phyloP scores from a whole-genome alignment of 1,140 invertebrate species.

The Cryptotermes secundus region DNA sequence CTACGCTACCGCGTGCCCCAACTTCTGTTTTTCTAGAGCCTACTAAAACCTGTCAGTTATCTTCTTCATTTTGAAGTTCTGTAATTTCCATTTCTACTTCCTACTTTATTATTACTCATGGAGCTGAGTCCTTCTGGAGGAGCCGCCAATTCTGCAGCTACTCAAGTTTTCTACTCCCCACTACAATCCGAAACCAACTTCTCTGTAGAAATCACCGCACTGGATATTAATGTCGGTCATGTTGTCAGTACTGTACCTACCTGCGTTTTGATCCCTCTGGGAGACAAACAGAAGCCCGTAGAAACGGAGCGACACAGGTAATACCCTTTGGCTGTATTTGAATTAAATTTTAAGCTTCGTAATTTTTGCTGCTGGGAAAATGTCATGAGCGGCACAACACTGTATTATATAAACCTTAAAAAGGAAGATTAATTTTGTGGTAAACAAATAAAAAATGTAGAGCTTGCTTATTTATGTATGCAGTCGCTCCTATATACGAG shows the following conservation, averaged over 20 bases:
- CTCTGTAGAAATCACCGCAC: neutral
- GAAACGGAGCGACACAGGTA: neutral
- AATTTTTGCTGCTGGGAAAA: neutral
- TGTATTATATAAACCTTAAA: neutral
- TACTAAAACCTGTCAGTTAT: too few species aligned
- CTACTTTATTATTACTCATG: too few species aligned
- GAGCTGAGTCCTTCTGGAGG: too few species aligned
- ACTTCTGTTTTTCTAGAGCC: too few species aligned
- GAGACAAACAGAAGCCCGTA: neutral
- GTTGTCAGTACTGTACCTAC: neutral
- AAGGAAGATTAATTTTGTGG: neutral
- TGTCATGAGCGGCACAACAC: neutral
- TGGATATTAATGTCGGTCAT: neutral
- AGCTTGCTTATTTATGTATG: neutral
- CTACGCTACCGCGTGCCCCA: too few species aligned
- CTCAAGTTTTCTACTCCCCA: too few species aligned
- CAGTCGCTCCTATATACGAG: neutral
- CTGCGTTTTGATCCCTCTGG: neutral
- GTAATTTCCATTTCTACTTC: too few species aligned
- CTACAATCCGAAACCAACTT: neutral
- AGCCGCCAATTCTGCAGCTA: too few species aligned
- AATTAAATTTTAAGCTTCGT: neutral
- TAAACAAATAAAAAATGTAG: neutral
- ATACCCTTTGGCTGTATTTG: neutral
- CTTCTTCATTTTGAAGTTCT: too few species aligned